Evolutionary conservation across 2,888 invertebrate genomes (phyloP).

Genomic region (Microchrysa polita): DNA sequence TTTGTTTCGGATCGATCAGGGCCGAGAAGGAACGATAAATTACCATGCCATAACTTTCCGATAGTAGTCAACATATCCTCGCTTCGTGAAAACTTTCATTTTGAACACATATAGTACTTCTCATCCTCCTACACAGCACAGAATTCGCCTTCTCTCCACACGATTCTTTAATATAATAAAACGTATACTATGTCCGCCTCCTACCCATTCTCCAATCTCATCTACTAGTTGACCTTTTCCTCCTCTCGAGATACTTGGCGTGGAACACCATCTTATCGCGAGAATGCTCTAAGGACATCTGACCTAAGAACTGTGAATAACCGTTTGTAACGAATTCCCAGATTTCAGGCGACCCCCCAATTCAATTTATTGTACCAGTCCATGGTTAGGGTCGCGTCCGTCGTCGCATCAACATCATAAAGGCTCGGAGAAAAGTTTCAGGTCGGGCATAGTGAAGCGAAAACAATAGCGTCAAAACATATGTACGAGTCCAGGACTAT

Average conservation of each 20-base stretch:
- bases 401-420: not conserved
- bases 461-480: conserved; percentile 12
- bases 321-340: not conserved
- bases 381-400: not conserved
- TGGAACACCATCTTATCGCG: not conserved
- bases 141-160: not conserved
- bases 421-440: conserved; percentile 8
- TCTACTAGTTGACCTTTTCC: conserved; percentile 17
- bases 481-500: conserved; percentile 21
- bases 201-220: not conserved
- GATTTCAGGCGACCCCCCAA: not conserved
- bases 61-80: not conserved
- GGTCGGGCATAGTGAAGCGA: conserved; percentile 17
- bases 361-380: conserved; percentile 24
- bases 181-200: not conserved
- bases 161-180: not conserved
- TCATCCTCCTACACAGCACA: too few relatives aligned
- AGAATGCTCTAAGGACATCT: not conserved
- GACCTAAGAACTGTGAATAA: not conserved
- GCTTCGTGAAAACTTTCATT: not conserved
- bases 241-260: not conserved
- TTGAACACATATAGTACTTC: not conserved
- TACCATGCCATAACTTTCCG: conserved; percentile 7
- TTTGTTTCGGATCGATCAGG: conserved; percentile 25
- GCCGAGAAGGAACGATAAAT: conserved; percentile 6